Conservation (phyloP, 2,113 vertebrate genomes). For the Poicephalus gulielmi region DNA sequence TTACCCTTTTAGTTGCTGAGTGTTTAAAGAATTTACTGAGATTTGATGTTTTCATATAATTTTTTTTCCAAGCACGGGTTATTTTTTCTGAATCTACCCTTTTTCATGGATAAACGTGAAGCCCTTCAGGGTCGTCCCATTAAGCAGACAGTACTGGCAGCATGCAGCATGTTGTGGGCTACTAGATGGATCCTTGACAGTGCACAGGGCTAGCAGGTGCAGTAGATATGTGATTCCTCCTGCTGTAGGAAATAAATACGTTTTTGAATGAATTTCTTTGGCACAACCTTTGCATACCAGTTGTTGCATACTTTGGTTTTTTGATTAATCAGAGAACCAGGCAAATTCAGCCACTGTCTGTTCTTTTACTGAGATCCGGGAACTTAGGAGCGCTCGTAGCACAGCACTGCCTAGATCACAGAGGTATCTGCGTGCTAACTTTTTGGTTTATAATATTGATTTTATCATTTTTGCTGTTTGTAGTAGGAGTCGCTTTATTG, state of each 20-base stretch:
- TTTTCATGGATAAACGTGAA: neutral
- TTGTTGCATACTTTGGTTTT: neutral
- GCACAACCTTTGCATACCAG: neutral
- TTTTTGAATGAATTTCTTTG: neutral
- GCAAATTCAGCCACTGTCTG: neutral
- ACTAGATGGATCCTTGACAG: neutral
- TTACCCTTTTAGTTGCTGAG: constrained; percentile 3
- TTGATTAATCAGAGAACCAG: neutral
- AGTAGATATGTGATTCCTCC: neutral
- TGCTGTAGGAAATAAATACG: neutral
- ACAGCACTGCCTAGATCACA: constrained; percentile 22
- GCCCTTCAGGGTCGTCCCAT: neutral
- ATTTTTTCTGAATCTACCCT: constrained; percentile 35
- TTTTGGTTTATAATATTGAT: constrained; percentile 81
- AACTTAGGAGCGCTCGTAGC: neutral
- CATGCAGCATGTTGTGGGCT: neutral
- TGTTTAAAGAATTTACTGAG: constrained; percentile 31
- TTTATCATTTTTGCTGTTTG: constrained; percentile 80
- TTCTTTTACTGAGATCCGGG: neutral
- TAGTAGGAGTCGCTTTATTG: constrained; percentile 71
- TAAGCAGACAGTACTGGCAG: neutral
- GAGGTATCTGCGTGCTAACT: constrained; percentile 72
- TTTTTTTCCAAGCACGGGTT: constrained; percentile 13
- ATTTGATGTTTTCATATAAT: constrained; percentile 6
- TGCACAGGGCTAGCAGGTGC: neutral